Evolutionary conservation across 2,888 invertebrate species (phyloP).

Genomic region (Andrena chrysosceles): DNA sequence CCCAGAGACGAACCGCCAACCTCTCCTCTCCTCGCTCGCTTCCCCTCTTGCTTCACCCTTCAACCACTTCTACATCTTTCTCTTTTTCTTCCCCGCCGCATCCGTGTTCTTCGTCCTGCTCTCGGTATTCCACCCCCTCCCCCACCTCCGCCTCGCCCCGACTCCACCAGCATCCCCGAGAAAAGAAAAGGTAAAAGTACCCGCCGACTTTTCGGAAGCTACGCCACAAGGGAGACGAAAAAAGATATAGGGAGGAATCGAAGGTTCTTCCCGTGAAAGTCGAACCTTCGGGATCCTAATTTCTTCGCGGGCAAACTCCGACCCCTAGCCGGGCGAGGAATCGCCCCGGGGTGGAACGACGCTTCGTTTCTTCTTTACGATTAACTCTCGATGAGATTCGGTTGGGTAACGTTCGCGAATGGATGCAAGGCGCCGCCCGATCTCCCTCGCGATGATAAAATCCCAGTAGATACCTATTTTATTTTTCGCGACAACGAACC

Average conservation of each 20-base stretch:
- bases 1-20: slow-evolving; percentile 4
- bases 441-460: too few relatives aligned
- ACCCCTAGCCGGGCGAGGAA: background rate
- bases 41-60: background rate
- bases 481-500: background rate
- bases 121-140: background rate
- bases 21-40: slow-evolving; percentile 8
- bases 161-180: slow-evolving; percentile 9
- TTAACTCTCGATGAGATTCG: background rate
- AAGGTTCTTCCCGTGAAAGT: slow-evolving; percentile 40
- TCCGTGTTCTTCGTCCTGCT: slow-evolving; percentile 4
- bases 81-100: slow-evolving; percentile 4
- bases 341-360: slow-evolving; percentile 8
- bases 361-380: background rate
- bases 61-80: background rate
- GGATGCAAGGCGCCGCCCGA: background rate
- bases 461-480: background rate
- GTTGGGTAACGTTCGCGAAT: background rate
- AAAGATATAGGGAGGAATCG: slow-evolving; percentile 44
- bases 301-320: slow-evolving; percentile 40
- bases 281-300: slow-evolving; percentile 62
- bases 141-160: background rate
- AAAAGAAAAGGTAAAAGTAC: slow-evolving; percentile 30
- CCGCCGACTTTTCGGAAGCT: slow-evolving; percentile 59
- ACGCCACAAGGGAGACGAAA: slow-evolving; percentile 28